Evolutionary conservation across 2,888 invertebrate species (phyloP), one percentile per base, ranked within the genome.

Genomic region (Heliconius ethilla): DNA sequence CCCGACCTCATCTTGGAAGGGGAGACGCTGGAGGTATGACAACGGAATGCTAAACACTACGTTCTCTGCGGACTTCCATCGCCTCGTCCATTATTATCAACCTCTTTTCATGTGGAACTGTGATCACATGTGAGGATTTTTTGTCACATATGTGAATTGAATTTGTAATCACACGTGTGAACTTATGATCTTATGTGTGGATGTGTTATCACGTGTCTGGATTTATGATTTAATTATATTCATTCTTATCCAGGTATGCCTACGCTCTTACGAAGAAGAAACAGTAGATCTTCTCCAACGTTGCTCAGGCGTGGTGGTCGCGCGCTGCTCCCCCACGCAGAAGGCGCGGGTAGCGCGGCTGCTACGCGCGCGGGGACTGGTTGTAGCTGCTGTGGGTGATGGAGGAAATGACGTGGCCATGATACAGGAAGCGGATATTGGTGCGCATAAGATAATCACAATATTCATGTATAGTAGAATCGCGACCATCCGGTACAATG

Each of bases 361-460:
- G 83, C 81, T 95, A 85, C 89, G 94, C 2, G 87, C 88, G 37
- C 27, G 27, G 27, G 27, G 27, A 27, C 27, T 27, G 79, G 97
- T 98, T 0, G 98, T 98, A 0, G 98, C 98, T 1, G 99, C 99
- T 0, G 97, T 98, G n/a, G 99, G 99, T 0, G 99, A 99, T 90
- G 99, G 99, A 3, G 99, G 99, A 66, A 99, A 99, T 89, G 99
- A 99, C 89, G 99, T 99, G 37, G 94, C 94, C 79, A 99, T 99
- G 99, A 99, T 99, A 87, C 98, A 98, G 89, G 98, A 98, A 87
- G 98, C 99, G 0, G 98, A 99, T 87, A 97, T 99, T 6, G 99
- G 99, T 87, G 86, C 96, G 9, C 22, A n/a, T 22, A 18, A 5
- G 51, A 18, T 6, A 18, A 18, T 5, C 5, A 15, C 4, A 45